These are phyloP conservation scores for Bombus pyrosoma DNA, from an alignment of 1,140 invertebrate genomes.

Conservation along the genomic window DNA sequence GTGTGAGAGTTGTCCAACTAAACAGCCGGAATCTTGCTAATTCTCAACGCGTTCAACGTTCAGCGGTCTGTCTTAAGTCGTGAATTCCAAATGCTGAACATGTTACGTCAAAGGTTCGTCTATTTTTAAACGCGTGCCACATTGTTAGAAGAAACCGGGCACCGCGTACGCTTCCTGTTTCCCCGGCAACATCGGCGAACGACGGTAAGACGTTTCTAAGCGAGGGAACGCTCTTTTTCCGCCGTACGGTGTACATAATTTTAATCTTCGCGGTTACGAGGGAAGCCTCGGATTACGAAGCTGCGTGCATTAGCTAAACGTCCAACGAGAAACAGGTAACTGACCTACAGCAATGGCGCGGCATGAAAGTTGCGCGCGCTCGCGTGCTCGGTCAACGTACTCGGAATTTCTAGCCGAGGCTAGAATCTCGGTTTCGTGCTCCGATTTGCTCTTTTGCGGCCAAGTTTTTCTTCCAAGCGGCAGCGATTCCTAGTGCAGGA, in stretches of 20 bases:
- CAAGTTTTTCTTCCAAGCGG: not conserved
- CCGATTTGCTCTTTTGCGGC: constrained; percentile 16
- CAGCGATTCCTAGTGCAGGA: not conserved
- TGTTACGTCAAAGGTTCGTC: not conserved
- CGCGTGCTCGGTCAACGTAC: constrained; percentile 57
- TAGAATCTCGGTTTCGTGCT: constrained; percentile 47
- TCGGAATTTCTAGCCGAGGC: constrained; percentile 37
- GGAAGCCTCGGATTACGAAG: constrained; percentile 38
- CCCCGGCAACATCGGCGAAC: not conserved
- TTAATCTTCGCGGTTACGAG: constrained; percentile 29
- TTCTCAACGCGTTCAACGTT: not conserved
- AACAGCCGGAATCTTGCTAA: not conserved
- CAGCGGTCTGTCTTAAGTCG: not conserved
- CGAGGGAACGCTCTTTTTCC: not conserved
- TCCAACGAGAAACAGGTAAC: constrained; percentile 55
- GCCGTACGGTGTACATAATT: constrained; percentile 12
- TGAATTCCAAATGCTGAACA: not conserved
- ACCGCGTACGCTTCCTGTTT: not conserved
- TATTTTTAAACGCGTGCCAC: not conserved
- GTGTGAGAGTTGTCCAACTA: no score
- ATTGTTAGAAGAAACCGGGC: not conserved
- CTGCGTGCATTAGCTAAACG: constrained; percentile 52
- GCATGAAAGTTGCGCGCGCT: constrained; percentile 44
- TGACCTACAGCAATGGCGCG: constrained; percentile 53
- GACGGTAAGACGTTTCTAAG: not conserved